Conservation (phyloP, 2,888 invertebrate genomes). For the Acanthosepion lycidas region DNA sequence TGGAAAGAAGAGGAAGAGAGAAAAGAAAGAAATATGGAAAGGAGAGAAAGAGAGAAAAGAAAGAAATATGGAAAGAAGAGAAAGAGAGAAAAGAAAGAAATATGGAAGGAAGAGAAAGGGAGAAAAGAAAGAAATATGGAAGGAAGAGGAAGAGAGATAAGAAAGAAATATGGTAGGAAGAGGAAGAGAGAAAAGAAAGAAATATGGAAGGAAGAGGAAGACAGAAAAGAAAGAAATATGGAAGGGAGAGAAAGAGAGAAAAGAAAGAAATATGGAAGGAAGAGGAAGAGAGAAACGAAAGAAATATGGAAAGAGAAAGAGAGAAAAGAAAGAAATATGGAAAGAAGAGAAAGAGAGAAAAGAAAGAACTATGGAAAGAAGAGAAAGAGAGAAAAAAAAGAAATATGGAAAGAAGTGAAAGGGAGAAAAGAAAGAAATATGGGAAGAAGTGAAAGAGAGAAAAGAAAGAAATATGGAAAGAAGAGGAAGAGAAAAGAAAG, state of each 20-base stretch:
- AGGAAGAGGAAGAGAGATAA: not conserved
- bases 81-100: not conserved
- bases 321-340: not conserved
- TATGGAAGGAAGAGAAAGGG: no score
- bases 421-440: not conserved
- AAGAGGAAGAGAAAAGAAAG: not conserved
- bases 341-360: not conserved
- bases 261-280: not conserved
- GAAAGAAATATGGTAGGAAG: no score
- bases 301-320: not conserved
- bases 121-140: not conserved
- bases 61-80: not conserved
- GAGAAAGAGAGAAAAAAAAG: not conserved
- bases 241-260: not conserved
- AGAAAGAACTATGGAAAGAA: no score
- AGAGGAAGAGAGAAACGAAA: not conserved
- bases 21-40: no score
- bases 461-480: not conserved
- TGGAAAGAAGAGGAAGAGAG: not conserved
- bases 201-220: not conserved
- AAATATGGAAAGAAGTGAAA: not conserved
- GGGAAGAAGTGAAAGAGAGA: no score
- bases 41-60: not conserved
- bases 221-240: not conserved
- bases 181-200: not conserved